Conservation (phyloP, 2,113 vertebrate species). For the Octodon degus region DNA sequence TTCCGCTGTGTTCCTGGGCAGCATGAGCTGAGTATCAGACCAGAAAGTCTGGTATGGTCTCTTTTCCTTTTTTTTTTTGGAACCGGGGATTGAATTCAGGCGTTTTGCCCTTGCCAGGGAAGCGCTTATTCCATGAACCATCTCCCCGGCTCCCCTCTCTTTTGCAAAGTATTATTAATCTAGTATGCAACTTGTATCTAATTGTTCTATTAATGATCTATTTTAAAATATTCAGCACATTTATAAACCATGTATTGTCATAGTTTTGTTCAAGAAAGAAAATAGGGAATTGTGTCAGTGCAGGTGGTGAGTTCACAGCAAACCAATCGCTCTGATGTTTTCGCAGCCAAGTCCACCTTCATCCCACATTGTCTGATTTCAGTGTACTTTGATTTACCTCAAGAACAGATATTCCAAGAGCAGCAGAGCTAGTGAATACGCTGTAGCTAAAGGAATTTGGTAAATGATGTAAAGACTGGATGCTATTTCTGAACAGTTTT, state of each 20-base stretch:
- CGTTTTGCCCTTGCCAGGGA: no score
- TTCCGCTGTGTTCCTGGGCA: not conserved
- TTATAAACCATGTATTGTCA: not conserved
- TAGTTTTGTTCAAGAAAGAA: not conserved
- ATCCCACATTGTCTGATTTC: not conserved
- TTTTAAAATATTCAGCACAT: not conserved
- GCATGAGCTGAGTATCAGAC: not conserved
- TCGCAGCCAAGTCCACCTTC: not conserved
- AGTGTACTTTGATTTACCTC: not conserved
- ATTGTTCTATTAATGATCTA: not conserved
- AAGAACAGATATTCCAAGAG: not conserved
- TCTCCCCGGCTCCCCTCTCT: no score
- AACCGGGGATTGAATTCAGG: no score
- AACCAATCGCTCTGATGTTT: not conserved
- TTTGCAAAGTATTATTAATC: not conserved
- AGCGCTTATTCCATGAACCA: no score
- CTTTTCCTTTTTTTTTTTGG: not conserved
- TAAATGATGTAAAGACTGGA: not conserved
- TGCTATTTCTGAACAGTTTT: not conserved
- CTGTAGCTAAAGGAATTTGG: not conserved
- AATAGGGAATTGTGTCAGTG: not conserved
- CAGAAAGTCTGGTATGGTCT: not conserved
- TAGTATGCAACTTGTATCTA: not conserved
- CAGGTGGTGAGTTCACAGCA: not conserved
- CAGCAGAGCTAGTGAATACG: not conserved